Evolutionary conservation across 2,113 vertebrate species (phyloP), one percentile per base, ranked within the genome.

Genomic region (Neogobius melanostomus): DNA sequence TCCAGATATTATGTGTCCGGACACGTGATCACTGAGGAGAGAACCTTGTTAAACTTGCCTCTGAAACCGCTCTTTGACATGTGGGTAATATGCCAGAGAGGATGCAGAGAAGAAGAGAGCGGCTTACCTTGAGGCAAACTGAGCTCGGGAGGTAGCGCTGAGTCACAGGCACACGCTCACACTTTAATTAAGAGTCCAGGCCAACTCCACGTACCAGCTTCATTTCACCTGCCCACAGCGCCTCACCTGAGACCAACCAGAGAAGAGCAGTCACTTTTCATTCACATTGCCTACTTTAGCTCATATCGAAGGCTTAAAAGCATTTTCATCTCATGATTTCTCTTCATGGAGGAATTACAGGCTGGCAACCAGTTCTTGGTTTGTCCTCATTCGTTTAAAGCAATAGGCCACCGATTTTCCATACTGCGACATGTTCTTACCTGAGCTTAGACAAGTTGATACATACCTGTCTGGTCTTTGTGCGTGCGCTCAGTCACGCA

Each of bases 121-220:
- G 77, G 74, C 71, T 86, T 60, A 72, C 54, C 2, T 66, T 71
- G 68, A 75, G 81, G 77, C 76, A 85, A 89, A 84, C 82, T 81
- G 82, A 90, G 87, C 81, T 89, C 82, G 77, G 76, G 66, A 46
- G 79, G 69, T 90, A 89, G 71, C 81, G 89, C 90, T 91, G 89
- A 91, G 87, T 91, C 87, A 89, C 80, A 85, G 14, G 77, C 73
- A 77, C 43, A 42, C 74, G 12, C 69, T 59, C 54, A 53, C 50
- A 7, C 5, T 28, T 88, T 89, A 89, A 87, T 88, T 85, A 89
- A 88, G 71, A 64, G 71, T 73, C 56, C 73, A 80, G 84, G 71
- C 21, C 51, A 57, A 80, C 72, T 81, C 79, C 69, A 79, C 67
- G 76, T 57, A 77, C 72, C 83, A 71, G 72, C 60, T 79, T 83